These are phyloP conservation scores for Brachionus paranguensis DNA, from an alignment of 1,140 invertebrate genomes.

Conservation along the genomic window DNA sequence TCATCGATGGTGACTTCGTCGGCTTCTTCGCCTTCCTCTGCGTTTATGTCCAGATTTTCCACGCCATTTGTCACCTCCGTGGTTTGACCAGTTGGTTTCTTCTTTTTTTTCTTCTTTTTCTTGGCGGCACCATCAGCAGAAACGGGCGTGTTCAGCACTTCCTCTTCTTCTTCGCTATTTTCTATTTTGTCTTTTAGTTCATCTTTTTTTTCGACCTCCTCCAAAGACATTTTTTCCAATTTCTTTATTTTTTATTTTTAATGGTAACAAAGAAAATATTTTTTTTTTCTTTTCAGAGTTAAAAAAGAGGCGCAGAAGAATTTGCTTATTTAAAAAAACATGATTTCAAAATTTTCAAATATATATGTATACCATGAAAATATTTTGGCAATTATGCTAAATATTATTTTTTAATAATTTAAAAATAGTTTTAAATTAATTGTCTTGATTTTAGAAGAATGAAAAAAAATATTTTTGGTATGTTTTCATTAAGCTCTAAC, in stretches of 20 bases:
- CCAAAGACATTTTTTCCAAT: not conserved
- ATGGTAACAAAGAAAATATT: not conserved
- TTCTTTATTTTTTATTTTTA: not conserved
- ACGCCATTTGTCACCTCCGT: slow-evolving; percentile 38
- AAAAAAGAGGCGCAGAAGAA: not conserved
- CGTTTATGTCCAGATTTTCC: slow-evolving; percentile 42
- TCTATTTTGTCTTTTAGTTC: slow-evolving; percentile 26
- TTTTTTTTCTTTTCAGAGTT: not conserved
- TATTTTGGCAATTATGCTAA: not conserved
- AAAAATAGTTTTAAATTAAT: not conserved
- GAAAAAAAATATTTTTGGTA: not conserved
- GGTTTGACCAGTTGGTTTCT: slow-evolving; percentile 49
- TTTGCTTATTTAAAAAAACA: not conserved
- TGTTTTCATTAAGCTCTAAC: too few relatives aligned
- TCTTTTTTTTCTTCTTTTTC: slow-evolving; percentile 58
- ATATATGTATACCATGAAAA: not conserved
- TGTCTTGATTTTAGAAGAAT: not conserved
- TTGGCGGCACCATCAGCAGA: slow-evolving; percentile 48
- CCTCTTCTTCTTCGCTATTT: slow-evolving; percentile 52
- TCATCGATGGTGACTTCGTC: not conserved
- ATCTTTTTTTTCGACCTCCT: slow-evolving; percentile 40
- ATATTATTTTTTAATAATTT: not conserved
- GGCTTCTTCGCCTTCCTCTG: slow-evolving; percentile 42
- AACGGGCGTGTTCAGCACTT: slow-evolving; percentile 43
- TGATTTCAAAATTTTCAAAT: not conserved